phyloP scores from a whole-genome alignment of 1,140 invertebrate genomes.

The Ceratitis capitata region DNA sequence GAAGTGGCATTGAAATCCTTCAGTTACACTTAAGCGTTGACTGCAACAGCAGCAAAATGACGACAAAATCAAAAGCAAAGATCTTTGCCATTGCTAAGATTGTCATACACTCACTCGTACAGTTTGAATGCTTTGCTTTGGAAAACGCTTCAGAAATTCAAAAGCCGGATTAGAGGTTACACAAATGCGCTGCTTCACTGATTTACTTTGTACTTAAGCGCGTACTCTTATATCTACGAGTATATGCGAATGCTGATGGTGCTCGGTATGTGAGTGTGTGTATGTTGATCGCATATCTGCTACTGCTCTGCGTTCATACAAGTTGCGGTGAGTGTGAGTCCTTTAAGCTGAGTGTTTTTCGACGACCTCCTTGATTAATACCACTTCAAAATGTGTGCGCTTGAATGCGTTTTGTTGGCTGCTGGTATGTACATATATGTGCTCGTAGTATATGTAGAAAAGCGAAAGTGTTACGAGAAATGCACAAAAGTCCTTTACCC shows the following conservation, averaged over 20 bases:
- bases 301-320: too few relatives aligned
- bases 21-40: conserved; percentile 9
- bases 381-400: conserved; percentile 11
- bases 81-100: neutral
- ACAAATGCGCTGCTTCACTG: conserved; percentile 38
- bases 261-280: neutral
- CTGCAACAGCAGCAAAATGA: neutral
- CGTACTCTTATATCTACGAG: too few relatives aligned
- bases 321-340: neutral
- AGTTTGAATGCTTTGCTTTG: neutral
- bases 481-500: neutral
- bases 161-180: conserved; percentile 40
- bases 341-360: conserved; percentile 32
- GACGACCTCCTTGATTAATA: conserved; percentile 36
- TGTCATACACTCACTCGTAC: neutral
- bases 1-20: conserved; percentile 33
- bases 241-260: neutral
- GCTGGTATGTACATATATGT: neutral
- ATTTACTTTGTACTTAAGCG: conserved; percentile 29
- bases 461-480: conserved; percentile 27
- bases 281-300: neutral
- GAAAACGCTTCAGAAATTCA: conserved; percentile 22
- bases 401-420: neutral
- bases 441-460: neutral
- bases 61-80: conserved; percentile 27